Evolutionary conservation across 2,113 vertebrate species (phyloP), one percentile per base, ranked within the genome.

Genomic region (Elachura formosa): DNA sequence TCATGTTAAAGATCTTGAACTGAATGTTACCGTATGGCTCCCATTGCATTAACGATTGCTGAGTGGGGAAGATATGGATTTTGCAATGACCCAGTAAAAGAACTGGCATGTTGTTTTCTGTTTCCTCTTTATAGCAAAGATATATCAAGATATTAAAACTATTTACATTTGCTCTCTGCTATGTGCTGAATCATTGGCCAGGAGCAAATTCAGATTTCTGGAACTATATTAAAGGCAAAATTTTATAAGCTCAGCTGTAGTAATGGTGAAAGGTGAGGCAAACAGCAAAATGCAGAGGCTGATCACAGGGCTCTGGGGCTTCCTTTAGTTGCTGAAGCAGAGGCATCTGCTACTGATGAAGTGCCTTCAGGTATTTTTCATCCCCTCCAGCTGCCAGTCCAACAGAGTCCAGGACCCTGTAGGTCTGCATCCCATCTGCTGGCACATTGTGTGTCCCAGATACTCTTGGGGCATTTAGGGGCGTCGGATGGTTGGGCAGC

Each of bases 1-100:
- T 95, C 90, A 95, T 75, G n/a, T 3, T 56, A 45, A 63, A 74
- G 85, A 91, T 56, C 95, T 90, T 96, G 96, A 95, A 90, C 89
- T 76, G 82, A 95, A 63, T 22, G 31, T 90, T 91, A 26, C 84
- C 48, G 38, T 84, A 54, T 72, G 90, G 64, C 49, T 94, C 86
- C 89, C 90, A 29, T 28, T 90, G 79, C 72, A 10, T 24, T 80
- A 59, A 63, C 0, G 0, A 80, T 61, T 83, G 84, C 78, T 95
- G 43, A 8, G 5, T 34, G 36, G 23, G 21, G 46, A 63, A 79
- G 36, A 85, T n/a, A 40, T 0, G 6, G 85, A 74, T 93, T 95
- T 94, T 90, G 67, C 87, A 90, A 83, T 68, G 87, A 88, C 48
- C 82, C 34, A 6, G 52, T 80, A 59, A 91, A 93, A 52, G 31